These are phyloP conservation scores for Lasioglossum figueresi DNA, from an alignment of 2,888 invertebrate genomes.

Conservation along the genomic window DNA sequence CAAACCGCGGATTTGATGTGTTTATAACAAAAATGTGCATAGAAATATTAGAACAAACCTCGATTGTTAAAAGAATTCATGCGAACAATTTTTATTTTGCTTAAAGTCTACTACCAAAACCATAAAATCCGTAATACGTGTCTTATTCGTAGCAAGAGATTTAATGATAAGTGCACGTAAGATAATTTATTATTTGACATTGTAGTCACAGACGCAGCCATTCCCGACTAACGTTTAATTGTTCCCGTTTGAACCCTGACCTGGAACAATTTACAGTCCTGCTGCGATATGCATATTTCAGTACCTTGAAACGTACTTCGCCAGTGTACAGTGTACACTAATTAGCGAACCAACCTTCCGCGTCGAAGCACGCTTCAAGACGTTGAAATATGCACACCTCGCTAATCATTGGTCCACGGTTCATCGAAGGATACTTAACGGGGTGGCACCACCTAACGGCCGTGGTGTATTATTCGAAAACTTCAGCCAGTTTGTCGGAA, in stretches of 20 bases:
- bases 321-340: not conserved
- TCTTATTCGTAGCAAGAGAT: too few relatives aligned
- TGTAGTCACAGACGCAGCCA: not conserved
- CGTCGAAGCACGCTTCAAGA: not conserved
- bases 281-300: constrained; percentile 24
- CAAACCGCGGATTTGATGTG: too few relatives aligned
- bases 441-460: not conserved
- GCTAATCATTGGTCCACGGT: constrained; percentile 11
- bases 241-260: not conserved
- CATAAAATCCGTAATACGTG: not conserved
- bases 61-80: too few relatives aligned
- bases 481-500: not conserved
- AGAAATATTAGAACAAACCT: not conserved
- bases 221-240: not conserved
- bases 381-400: constrained; percentile 1
- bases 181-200: too few relatives aligned
- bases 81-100: not conserved
- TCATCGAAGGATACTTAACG: not conserved
- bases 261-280: not conserved
- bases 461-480: not conserved
- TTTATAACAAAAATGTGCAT: not conserved
- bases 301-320: not conserved
- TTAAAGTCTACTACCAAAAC: not conserved
- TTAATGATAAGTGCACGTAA: too few relatives aligned
- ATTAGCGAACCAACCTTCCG: not conserved